Base-by-base conservation (phyloP, 2,113 vertebrate species). In the Puffinus mauretanicus region DNA sequence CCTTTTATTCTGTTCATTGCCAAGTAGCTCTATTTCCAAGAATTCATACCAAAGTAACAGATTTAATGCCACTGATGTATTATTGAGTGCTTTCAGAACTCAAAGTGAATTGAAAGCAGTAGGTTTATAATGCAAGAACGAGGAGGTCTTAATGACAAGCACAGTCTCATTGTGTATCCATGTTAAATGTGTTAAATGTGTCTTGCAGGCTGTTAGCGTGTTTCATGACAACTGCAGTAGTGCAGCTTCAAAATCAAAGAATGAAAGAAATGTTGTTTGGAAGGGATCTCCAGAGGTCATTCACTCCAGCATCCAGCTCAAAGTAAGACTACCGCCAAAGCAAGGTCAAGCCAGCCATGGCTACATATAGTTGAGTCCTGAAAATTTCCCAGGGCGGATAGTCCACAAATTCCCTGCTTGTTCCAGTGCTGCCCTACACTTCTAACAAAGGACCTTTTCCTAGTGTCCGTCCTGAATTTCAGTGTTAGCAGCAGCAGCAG, bases 81-180 rank as follows among this genome's bases (percentile, higher is more conserved):
- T 95, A 57, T 3, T 77, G 87, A 96, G 75, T 42, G 62, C 30
- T 86, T 97, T 95, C 81, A 66, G 58, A 97, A 92, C 89, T 75
- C 82, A 90, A 94, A 93, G 70, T 88, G 36, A 90, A 72, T 88
- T 79, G 78, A 61, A 97, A 95, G 90, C 70, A 54, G 76, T 64
- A 52, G 13, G 5, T 40, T 78, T 82, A 60, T 49, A 70, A 91
- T 42, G 10, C 22, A 69, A 57, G 67, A 88, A 88, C 34, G 32
- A 86, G 38, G 58, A 66, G 34, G 9, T 24, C 60, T 61, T 70
- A 64, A 40, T n/a, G 25, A 69, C n/a, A 65, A 80, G 49, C 20
- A 42, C 11, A 67, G 25, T 36, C 8, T 65, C 34, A 67, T 32
- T 66, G 9, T 52, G 34, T 55, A 75, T 42, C 47, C 38, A 24